Conservation (phyloP, 1,140 invertebrate genomes). For the Melanaphis sacchari region DNA sequence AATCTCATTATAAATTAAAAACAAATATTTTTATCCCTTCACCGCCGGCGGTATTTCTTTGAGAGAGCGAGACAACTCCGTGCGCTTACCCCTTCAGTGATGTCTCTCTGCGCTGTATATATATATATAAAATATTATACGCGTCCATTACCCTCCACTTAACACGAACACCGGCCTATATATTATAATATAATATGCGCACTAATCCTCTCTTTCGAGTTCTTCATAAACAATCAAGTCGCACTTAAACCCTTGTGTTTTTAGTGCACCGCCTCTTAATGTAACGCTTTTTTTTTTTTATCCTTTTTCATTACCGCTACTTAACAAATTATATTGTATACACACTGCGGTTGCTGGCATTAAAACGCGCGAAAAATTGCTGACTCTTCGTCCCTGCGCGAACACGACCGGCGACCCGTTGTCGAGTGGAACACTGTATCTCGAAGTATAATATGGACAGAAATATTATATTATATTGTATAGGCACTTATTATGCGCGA, state of each 20-base stretch:
- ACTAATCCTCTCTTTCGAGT: constrained; percentile 50
- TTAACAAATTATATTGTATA: not conserved
- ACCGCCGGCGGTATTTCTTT: not conserved
- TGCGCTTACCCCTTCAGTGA: not conserved
- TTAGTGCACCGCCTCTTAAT: constrained; percentile 25
- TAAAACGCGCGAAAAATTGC: constrained; percentile 20
- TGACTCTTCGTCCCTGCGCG: not conserved
- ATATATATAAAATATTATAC: not conserved
- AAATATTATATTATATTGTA: not conserved
- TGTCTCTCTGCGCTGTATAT: not conserved
- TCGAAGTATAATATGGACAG: not conserved
- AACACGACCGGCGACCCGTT: not conserved
- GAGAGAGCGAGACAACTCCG: not conserved
- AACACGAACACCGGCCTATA: constrained; percentile 48
- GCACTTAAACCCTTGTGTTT: constrained; percentile 50
- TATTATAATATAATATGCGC: not conserved
- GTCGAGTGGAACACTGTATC: not conserved
- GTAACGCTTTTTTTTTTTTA: not conserved
- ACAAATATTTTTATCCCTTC: constrained; percentile 51
- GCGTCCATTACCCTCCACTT: constrained; percentile 50
- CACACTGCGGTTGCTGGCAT: not conserved
- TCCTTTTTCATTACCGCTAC: constrained; percentile 25
- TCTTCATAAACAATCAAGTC: constrained; percentile 42
- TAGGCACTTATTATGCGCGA: not conserved
- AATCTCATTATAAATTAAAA: constrained; percentile 31